Evolutionary conservation across 1,140 invertebrate species (phyloP).

Genomic region (Scylla paramamosain): DNA sequence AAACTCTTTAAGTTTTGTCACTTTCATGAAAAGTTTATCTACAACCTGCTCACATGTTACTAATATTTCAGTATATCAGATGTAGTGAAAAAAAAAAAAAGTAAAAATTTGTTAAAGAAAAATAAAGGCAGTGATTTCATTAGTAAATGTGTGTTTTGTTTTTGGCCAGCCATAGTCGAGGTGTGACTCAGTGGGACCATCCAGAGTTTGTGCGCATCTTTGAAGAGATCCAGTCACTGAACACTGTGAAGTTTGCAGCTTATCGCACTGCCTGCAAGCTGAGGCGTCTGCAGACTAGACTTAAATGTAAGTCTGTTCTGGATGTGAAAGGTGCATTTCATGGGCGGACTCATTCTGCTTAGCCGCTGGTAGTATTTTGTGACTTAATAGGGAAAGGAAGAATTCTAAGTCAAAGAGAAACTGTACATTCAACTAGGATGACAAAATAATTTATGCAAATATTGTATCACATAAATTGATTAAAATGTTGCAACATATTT

Average conservation of each 20-base stretch:
- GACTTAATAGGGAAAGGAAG: conserved; percentile 82
- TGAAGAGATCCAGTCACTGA: conserved; percentile 84
- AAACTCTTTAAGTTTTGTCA: too few relatives aligned
- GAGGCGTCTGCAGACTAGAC: conserved; percentile 85
- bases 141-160: background rate
- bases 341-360: conserved; percentile 84
- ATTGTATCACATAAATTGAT: too few relatives aligned
- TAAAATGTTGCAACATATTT: too few relatives aligned
- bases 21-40: too few relatives aligned
- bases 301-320: conserved; percentile 84
- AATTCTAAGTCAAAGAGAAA: too few relatives aligned
- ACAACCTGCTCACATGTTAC: too few relatives aligned
- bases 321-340: conserved; percentile 80
- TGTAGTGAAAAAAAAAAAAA: too few relatives aligned
- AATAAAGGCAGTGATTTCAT: too few relatives aligned
- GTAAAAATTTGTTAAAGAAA: too few relatives aligned
- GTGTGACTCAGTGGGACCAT: conserved; percentile 81
- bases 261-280: conserved; percentile 92
- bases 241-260: conserved; percentile 89
- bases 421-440: too few relatives aligned
- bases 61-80: too few relatives aligned
- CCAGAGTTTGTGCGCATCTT: conserved; percentile 82
- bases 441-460: too few relatives aligned
- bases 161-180: conserved; percentile 78
- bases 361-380: conserved; percentile 83